Evolutionary conservation across 1,140 invertebrate genomes (phyloP), one percentile per base, ranked within the genome.

Genomic region (Plectus sambesii): DNA sequence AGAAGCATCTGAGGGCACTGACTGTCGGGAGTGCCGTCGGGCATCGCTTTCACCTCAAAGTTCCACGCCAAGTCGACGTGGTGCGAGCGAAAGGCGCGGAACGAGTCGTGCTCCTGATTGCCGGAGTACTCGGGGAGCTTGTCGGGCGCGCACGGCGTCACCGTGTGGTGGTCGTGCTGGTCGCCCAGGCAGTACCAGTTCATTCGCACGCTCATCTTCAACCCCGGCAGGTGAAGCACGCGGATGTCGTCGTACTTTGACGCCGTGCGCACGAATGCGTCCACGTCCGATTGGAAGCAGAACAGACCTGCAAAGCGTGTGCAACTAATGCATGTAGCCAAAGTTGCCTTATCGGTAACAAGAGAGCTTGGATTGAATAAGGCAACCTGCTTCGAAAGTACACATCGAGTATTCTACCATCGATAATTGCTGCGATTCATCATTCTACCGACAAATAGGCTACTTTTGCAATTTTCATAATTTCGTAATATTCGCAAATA

Each of bases 191-290:
- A 93, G 37, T 82, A 74, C 92, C 92, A 97, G 47, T 82, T 79
- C 38, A 97, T 72, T 65, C 87, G 85, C 5, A 90, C 79, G 12
- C 72, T 81, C 12, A 92, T 73, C 59, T 83, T 83, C 3, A 97
- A 74, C 63, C 84, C 83, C 0, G 90, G 92, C 45, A 97, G 74
- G 64, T 93, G 85, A 3, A 97, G 69, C 36, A 96, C 75, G 43
- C 83, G 79, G 65, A 87, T 89, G 72, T 98, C 92, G 72, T 98
- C 92, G 73, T 98, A 98, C 71, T 97, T 96, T 39, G 88, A 94
- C 0, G 90, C 90, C 1, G 93, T 97, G 49, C 89, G 76, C 2
- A 93, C 86, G 61, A 83, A 92, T 39, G 92, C 77, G 60, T 83
- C 77, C 23, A 93, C 73, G 66, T 87, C 82, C 8, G 86, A 85